A percentile compares a stretch with the other conserved stretches of the same genome.
phyloP scores from a whole-genome alignment of 2,113 vertebrate genomes.

The Mugil cephalus region DNA sequence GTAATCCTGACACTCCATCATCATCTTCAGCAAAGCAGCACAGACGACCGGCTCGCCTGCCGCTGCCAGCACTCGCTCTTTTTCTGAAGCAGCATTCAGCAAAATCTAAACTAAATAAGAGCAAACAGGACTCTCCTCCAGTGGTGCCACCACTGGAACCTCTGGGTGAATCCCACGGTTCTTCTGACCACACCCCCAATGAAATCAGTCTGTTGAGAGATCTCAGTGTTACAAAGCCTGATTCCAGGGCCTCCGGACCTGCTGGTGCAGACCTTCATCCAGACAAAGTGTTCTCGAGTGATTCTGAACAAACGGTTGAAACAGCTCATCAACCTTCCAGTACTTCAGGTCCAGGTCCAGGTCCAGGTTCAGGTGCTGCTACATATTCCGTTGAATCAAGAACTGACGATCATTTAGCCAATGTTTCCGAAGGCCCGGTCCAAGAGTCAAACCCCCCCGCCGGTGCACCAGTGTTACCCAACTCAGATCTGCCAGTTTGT shows the following conservation, averaged over 20 bases:
- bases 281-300: neutral
- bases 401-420: neutral
- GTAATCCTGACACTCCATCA: neutral
- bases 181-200: neutral
- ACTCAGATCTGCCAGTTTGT: constrained; percentile 14
- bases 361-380: neutral
- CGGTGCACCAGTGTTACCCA: constrained; percentile 21
- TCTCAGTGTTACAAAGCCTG: rapidly evolving
- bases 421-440: constrained; percentile 2
- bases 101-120: constrained; percentile 68
- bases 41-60: constrained; percentile 71
- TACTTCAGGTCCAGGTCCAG: neutral
- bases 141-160: constrained; percentile 2
- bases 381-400: constrained; percentile 5
- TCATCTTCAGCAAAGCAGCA: constrained; percentile 35
- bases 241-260: neutral
- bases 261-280: neutral
- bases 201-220: neutral
- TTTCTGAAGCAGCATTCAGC: constrained; percentile 80
- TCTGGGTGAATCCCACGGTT: constrained; percentile 6
- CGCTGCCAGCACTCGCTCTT: constrained; percentile 80
- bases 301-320: neutral
- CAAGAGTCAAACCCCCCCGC: constrained; percentile 11
- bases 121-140: constrained; percentile 11
- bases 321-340: neutral